A percentile compares a stretch with the other conserved stretches of the same genome.
Evolutionary conservation across 2,113 vertebrate species (phyloP).

Genomic region (Cavia porcellus): DNA sequence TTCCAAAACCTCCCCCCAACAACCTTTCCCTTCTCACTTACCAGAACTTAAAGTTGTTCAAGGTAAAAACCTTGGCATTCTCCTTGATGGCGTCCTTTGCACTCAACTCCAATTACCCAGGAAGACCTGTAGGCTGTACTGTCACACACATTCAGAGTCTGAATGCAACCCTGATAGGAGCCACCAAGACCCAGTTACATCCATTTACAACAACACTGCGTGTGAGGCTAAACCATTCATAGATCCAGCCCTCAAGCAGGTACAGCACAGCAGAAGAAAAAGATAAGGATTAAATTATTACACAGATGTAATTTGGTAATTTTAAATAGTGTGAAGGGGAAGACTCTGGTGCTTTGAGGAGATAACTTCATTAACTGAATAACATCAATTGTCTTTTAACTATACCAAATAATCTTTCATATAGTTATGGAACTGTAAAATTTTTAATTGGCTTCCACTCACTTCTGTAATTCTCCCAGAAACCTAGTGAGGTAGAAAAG

Average conservation of each 20-base stretch:
- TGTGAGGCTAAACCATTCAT: not conserved
- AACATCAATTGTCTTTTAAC: slow-evolving; percentile 46
- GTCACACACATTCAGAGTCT: not conserved
- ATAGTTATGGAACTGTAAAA: slow-evolving; percentile 65
- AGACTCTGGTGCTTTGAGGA: not conserved
- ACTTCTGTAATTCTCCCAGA: slow-evolving; percentile 63
- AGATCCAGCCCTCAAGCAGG: not conserved
- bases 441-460: slow-evolving; percentile 61
- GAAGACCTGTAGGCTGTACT: not conserved
- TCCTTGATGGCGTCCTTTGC: not conserved
- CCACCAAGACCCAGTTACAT: not conserved
- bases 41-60: not conserved
- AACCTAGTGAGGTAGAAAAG: slow-evolving; percentile 51
- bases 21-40: not conserved
- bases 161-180: not conserved
- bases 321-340: not conserved
- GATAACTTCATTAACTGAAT: slow-evolving; percentile 59
- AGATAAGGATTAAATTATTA: not conserved
- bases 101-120: not conserved
- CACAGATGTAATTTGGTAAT: not conserved
- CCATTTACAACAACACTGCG: no score
- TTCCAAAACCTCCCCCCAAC: not conserved
- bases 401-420: slow-evolving; percentile 56
- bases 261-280: not conserved
- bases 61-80: not conserved